These are phyloP conservation scores for Gallirallus australis DNA, from an alignment of 2,797 vertebrate genomes.

Conservation along the genomic window DNA sequence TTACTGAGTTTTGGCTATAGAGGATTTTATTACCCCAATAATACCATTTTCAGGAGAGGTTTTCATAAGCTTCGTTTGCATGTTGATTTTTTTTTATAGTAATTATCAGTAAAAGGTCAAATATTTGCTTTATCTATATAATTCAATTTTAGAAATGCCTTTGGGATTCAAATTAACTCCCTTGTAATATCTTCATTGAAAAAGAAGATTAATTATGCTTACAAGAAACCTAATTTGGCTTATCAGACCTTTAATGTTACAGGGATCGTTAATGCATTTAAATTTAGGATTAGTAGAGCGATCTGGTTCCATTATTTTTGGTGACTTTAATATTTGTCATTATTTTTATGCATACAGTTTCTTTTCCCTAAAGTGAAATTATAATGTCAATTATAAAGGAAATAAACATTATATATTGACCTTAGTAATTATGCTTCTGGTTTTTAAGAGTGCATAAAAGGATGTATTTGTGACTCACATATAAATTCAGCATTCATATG, in stretches of 20 bases:
- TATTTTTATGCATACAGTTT: slow-evolving; percentile 81
- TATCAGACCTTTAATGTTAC: slow-evolving; percentile 86
- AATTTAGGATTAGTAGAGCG: slow-evolving; percentile 82
- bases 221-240: slow-evolving; percentile 86
- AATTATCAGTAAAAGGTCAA: slow-evolving; percentile 85
- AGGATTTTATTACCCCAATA: slow-evolving; percentile 51
- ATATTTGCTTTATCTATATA: slow-evolving; percentile 87
- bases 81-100: slow-evolving; percentile 74
- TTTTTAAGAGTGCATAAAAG: slow-evolving; percentile 80
- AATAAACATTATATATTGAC: slow-evolving; percentile 85
- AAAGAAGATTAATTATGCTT: slow-evolving; percentile 86
- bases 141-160: slow-evolving; percentile 85
- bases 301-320: slow-evolving; percentile 79
- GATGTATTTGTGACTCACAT: slow-evolving; percentile 68
- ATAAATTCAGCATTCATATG: slow-evolving; percentile 59
- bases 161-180: slow-evolving; percentile 83
- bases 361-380: slow-evolving; percentile 79
- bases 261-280: slow-evolving; percentile 82
- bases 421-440: slow-evolving; percentile 80
- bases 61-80: slow-evolving; percentile 75
- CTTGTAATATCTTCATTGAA: slow-evolving; percentile 85
- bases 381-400: slow-evolving; percentile 79
- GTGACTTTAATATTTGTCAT: slow-evolving; percentile 82
- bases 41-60: slow-evolving; percentile 24
- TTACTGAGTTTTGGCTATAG: slow-evolving; percentile 40